phyloP scores from a whole-genome alignment of 1,140 invertebrate species.

The Neodiprion pinetum region DNA sequence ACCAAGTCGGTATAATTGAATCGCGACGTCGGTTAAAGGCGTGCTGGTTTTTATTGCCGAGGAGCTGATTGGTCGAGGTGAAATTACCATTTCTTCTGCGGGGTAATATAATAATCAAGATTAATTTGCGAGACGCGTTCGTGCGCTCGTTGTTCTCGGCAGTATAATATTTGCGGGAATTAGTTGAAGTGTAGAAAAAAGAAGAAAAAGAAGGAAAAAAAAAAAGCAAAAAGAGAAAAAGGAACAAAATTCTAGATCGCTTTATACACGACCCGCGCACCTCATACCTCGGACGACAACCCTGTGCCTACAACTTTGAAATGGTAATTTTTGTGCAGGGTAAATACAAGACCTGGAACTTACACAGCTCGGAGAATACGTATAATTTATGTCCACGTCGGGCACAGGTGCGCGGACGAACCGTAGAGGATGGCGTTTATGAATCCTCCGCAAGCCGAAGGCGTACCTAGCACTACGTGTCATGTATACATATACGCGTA shows the following conservation, averaged over 20 bases:
- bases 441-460: not conserved
- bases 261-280: not conserved
- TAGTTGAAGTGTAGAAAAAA: not conserved
- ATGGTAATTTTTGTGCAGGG: too few species aligned
- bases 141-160: not conserved
- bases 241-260: not conserved
- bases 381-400: not conserved
- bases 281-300: not conserved
- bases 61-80: not conserved
- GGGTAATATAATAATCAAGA: not conserved
- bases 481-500: too few species aligned
- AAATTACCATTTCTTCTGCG: not conserved
- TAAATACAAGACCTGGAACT: not conserved
- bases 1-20: not conserved
- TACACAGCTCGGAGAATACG: not conserved
- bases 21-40: not conserved
- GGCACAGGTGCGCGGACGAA: conserved; percentile 3
- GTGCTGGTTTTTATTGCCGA: not conserved
- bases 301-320: not conserved
- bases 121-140: not conserved
- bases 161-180: not conserved
- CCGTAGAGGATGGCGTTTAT: conserved; percentile 4
- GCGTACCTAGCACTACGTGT: not conserved
- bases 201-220: too few species aligned
- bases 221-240: not conserved